Percentiles rank a stretch among this genome's conserved stretches.
Evolutionary conservation across 2,888 invertebrate species (phyloP).

Genomic region (Lepidocyrtoides sp.): DNA sequence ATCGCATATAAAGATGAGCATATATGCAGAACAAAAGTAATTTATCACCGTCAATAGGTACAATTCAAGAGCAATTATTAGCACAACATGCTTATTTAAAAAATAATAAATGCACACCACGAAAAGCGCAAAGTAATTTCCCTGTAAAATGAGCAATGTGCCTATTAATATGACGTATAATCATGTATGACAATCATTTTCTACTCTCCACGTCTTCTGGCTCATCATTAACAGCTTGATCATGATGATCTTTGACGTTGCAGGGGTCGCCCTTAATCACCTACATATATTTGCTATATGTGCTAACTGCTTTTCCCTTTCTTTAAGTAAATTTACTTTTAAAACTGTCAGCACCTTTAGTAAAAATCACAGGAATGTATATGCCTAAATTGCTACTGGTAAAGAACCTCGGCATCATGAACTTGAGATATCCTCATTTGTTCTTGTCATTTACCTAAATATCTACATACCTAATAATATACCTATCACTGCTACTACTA

Average conservation of each 20-base stretch:
- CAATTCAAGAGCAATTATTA: constrained; percentile 32
- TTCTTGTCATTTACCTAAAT: constrained; percentile 16
- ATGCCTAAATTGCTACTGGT: constrained; percentile 23
- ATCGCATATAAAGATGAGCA: background rate
- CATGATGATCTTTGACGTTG: background rate
- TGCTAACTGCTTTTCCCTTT: background rate
- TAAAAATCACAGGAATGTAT: background rate
- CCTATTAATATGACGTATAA: constrained; percentile 10
- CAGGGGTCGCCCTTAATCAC: constrained; percentile 47
- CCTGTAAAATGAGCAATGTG: background rate
- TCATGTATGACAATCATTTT: constrained; percentile 39
- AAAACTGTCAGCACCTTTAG: constrained; percentile 46
- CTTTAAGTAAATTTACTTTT: constrained; percentile 10
- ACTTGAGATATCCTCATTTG: constrained; percentile 55
- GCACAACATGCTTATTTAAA: background rate
- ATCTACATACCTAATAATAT: background rate
- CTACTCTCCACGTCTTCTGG: background rate
- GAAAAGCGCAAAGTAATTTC: constrained; percentile 2
- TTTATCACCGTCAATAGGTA: background rate
- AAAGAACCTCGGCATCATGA: constrained; percentile 35
- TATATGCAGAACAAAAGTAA: background rate
- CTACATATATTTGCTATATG: too few relatives aligned
- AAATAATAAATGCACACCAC: background rate
- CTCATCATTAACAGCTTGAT: background rate
- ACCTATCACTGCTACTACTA: background rate